Base-by-base conservation (phyloP, 2,888 invertebrate genomes). In the Carabus problematicus region DNA sequence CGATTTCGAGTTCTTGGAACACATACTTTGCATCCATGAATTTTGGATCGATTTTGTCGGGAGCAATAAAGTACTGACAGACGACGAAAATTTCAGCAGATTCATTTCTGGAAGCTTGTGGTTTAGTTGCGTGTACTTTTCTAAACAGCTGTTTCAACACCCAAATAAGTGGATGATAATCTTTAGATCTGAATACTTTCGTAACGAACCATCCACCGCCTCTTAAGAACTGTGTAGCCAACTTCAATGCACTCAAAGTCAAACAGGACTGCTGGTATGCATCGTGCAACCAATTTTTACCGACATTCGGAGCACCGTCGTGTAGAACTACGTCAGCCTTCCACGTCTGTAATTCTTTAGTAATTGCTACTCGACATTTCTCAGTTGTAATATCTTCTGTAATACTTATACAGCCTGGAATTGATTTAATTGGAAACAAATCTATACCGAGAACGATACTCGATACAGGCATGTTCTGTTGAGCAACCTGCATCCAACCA, bases 1-100 rank as follows among this genome's bases (percentile, higher is more conserved):
- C 91, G 70, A 92, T 84, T 73, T 94, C 92, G 64, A 97, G 84
- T 76, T 98, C 97, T 79, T 97, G 92, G 85, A 99, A 98, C 1
- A 99, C 98, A 85, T 94, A 89, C 79, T 95, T 97, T 0, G 95
- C 84, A 81, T 99, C 97, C 75, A 98, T 84, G 75, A 98, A 92
- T 76, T 93, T 94, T 0, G 93, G 89, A 84, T 98, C 98, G 72
- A 99, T 89, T 77, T 92, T 93, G 78, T 92, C 92, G 0, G 99
- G 98, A 1, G 97, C 96, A 73, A 94, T 85, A 78, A 93, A 99
- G 64, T 91, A 88, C 81, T 98, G 95, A 79, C 99, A 99, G 0
- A 98, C 97, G 52, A 99, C 94, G 81, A 98, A 99, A 75, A 99
- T 99, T 87, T 99, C 99, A 64, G 99, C 98, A 0, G 99, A 99